A percentile compares a stretch with the other conserved stretches of the same genome.
phyloP scores from a whole-genome alignment of 2,888 invertebrate species.

The Drosophila neonasuta region DNA sequence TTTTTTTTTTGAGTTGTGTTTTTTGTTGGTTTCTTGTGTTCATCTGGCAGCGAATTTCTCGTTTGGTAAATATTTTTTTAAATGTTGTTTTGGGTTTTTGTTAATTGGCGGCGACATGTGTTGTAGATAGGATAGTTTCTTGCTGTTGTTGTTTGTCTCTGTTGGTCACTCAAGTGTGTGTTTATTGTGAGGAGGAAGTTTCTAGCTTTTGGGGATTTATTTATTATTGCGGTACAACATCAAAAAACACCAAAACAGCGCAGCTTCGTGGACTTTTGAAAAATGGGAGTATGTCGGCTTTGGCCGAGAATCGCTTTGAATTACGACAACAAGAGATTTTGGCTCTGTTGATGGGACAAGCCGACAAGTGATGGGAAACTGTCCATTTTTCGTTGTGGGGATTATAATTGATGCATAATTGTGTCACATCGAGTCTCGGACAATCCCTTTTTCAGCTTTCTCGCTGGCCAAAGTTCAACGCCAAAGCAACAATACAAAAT shows the following conservation, averaged over 20 bases:
- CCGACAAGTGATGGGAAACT: conserved; percentile 72
- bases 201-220: conserved; percentile 65
- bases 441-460: conserved; percentile 24
- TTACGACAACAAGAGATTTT: conserved; percentile 37
- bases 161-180: conserved; percentile 59
- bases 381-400: conserved; percentile 30
- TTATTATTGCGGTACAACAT: conserved; percentile 62
- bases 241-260: conserved; percentile 46
- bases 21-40: conserved; percentile 32
- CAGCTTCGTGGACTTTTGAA: conserved; percentile 34
- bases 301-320: conserved; percentile 42
- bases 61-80: conserved; percentile 61
- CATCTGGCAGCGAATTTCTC: conserved; percentile 46
- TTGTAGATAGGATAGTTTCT: conserved; percentile 60
- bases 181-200: conserved; percentile 64
- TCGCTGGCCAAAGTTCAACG: conserved; percentile 35
- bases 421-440: conserved; percentile 31
- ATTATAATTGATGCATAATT: conserved; percentile 54
- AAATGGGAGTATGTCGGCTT: conserved; percentile 58
- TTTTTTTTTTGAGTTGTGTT: conserved; percentile 44
- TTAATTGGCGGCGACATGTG: conserved; percentile 79
- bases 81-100: conserved; percentile 68
- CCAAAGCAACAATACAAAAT: conserved; percentile 19
- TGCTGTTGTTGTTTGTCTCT: conserved; percentile 24
- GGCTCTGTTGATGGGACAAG: conserved; percentile 32